Conservation (phyloP, 2,888 invertebrate species). For the Chrysotoxum bicinctum region DNA sequence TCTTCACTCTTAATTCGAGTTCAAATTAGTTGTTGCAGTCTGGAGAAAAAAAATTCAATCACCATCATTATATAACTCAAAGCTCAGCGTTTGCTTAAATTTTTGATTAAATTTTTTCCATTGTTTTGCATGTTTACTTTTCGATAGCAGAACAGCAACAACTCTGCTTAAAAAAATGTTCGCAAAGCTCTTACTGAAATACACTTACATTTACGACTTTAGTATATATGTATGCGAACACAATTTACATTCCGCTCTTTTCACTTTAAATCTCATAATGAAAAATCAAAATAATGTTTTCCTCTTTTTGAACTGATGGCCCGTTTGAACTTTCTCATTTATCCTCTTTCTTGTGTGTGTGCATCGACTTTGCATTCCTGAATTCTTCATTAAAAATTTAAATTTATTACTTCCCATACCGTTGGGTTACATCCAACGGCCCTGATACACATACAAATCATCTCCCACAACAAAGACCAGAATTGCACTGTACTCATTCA, state of each 20-base stretch:
- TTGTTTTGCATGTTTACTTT: too few relatives aligned
- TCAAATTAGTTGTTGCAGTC: too few relatives aligned
- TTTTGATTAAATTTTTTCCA: too few relatives aligned
- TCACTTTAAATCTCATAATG: slow-evolving; percentile 1
- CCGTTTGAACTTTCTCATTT: slow-evolving; percentile 20
- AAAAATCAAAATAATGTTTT: slow-evolving; percentile 27
- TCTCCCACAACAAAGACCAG: slow-evolving; percentile 1
- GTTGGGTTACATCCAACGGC: neutral
- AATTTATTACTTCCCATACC: slow-evolving; percentile 41
- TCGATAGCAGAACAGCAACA: too few relatives aligned
- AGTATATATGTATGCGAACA: neutral
- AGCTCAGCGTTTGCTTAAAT: too few relatives aligned
- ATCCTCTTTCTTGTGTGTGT: neutral
- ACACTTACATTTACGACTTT: too few relatives aligned
- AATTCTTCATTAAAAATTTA: slow-evolving; percentile 54
- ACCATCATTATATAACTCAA: too few relatives aligned
- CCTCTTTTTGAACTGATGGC: neutral
- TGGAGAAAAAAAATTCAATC: too few relatives aligned
- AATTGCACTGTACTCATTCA: neutral
- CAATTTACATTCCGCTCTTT: neutral
- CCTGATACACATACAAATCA: slow-evolving; percentile 10
- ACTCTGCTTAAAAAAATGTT: too few relatives aligned
- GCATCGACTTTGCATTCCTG: slow-evolving; percentile 30
- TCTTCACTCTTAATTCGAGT: too few relatives aligned
- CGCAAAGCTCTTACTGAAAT: too few relatives aligned